Evolutionary conservation across 1,140 invertebrate species (phyloP).

Genomic region (Sinonovacula constricta): DNA sequence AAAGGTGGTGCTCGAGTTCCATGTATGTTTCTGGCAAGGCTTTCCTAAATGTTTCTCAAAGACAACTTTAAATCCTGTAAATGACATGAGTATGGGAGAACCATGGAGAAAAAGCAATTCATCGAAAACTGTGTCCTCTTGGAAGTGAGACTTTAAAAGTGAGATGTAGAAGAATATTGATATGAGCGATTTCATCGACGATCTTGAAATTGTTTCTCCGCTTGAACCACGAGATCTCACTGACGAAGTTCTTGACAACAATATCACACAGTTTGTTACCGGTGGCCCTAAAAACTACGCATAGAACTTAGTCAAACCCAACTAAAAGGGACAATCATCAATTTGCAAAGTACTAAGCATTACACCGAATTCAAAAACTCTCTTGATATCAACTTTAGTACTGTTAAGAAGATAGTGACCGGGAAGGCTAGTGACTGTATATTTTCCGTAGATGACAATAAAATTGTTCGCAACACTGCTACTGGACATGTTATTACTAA

Average conservation of each 20-base stretch:
- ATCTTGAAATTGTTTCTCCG: background rate
- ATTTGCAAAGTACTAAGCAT: conserved; percentile 40
- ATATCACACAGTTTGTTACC: conserved; percentile 35
- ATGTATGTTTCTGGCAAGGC: conserved; percentile 62
- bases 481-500: conserved; percentile 13
- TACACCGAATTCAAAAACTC: conserved; percentile 39
- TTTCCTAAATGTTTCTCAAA: too few species aligned
- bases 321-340: conserved; percentile 9
- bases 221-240: conserved; percentile 38
- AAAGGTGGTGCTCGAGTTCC: conserved; percentile 52
- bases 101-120: conserved; percentile 36
- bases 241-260: conserved; percentile 9
- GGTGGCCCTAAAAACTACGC: conserved; percentile 55
- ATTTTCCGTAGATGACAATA: conserved; percentile 8
- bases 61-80: too few species aligned
- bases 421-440: background rate
- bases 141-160: conserved; percentile 27
- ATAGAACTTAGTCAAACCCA: background rate
- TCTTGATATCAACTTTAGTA: conserved; percentile 28
- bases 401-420: conserved; percentile 21
- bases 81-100: conserved; percentile 45
- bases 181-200: background rate
- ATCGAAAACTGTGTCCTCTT: conserved; percentile 2
- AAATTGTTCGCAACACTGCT: conserved; percentile 1
- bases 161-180: background rate